Base-by-base conservation (phyloP, 2,113 vertebrate species). In the Blennius ocellaris region DNA sequence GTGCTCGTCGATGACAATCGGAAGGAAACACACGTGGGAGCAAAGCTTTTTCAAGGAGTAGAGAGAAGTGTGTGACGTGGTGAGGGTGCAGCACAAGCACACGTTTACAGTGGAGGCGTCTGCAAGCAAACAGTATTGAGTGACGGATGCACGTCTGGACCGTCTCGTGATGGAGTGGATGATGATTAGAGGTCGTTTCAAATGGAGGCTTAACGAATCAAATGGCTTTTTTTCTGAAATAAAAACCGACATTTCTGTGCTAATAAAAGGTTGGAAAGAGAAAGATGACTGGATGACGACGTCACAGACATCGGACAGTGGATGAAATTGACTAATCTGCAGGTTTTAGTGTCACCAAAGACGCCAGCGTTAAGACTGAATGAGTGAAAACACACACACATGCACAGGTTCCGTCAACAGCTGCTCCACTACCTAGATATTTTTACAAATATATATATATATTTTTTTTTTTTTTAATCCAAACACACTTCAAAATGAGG, bases 91-190 rank as follows among this genome's bases (percentile, higher is more conserved):
- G 78, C n/a, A 45, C 69, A 0, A 57, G 49, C 80, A 78, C 76
- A 71, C 87, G 61, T 78, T 30, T 4, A 30, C 21, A 30, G 89
- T 90, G 90, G 15, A 88, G 81, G 83, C 53, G 60, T 74, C 79
- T 80, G 60, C 74, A 87, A 90, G 89, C 86, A 71, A 71, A 66
- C 72, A 83, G 81, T 6, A 55, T 15, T 44, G 16, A 53, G 72
- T 45, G 73, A 55, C 10, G 11, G 0, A 30, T 61, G 38, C 11
- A 56, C 5, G 51, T 11, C 10, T 11, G 30, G 10, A 14, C 45
- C 3, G 7, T 36, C 7, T 6, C 58, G 45, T 8, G 0, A 5
- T n/a, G 6, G 43, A 3, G 0, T 17, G 6, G 48, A 45, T 52
- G 38, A 47, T 69, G 11, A 30, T 79, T 72, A 49, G 47, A 43